Percentiles rank a stretch among this genome's conserved stretches.
phyloP scores from a whole-genome alignment of 92 coral and sea anemone species.

The Montipora capitata region DNA sequence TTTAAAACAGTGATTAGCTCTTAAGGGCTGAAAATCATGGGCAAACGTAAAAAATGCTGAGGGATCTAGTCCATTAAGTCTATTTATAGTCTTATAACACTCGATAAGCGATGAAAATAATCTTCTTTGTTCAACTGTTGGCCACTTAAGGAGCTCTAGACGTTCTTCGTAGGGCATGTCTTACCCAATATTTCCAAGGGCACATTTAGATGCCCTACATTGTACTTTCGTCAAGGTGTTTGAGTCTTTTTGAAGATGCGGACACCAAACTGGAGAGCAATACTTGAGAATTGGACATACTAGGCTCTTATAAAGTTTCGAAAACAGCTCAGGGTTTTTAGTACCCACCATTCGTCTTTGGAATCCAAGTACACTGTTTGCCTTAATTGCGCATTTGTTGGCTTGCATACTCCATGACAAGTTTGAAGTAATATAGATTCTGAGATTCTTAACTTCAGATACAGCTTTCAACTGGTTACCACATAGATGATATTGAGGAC shows the following conservation, averaged over 20 bases:
- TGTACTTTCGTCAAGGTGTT: slow-evolving; percentile 60
- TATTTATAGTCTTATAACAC: slow-evolving; percentile 19
- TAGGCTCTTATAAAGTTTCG: slow-evolving; percentile 53
- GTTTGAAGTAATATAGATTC: slow-evolving; percentile 59
- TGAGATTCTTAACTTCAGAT: slow-evolving; percentile 62
- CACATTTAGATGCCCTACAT: slow-evolving; percentile 67
- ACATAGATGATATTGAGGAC: slow-evolving; percentile 5
- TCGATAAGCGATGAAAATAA: too few species aligned
- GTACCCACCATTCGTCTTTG: background rate
- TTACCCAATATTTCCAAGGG: slow-evolving; percentile 55
- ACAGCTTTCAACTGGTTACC: slow-evolving; percentile 58
- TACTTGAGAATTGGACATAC: slow-evolving; percentile 75
- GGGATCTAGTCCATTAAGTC: slow-evolving; percentile 70
- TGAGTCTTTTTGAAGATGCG: slow-evolving; percentile 73
- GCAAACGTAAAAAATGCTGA: slow-evolving; percentile 60
- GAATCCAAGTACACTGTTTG: too few species aligned
- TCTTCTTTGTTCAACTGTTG: too few species aligned
- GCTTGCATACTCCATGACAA: slow-evolving; percentile 40
- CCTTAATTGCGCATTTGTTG: too few species aligned
- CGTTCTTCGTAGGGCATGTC: background rate
- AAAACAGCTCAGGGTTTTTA: slow-evolving; percentile 52
- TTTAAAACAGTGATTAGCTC: slow-evolving; percentile 52
- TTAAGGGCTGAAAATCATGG: slow-evolving; percentile 57
- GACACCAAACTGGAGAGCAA: slow-evolving; percentile 60
- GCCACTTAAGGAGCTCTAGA: too few species aligned